A percentile compares a stretch with the other conserved stretches of the same genome.
phyloP scores from a whole-genome alignment of 2,888 invertebrate species.

The Pseudolycoriella hygida region DNA sequence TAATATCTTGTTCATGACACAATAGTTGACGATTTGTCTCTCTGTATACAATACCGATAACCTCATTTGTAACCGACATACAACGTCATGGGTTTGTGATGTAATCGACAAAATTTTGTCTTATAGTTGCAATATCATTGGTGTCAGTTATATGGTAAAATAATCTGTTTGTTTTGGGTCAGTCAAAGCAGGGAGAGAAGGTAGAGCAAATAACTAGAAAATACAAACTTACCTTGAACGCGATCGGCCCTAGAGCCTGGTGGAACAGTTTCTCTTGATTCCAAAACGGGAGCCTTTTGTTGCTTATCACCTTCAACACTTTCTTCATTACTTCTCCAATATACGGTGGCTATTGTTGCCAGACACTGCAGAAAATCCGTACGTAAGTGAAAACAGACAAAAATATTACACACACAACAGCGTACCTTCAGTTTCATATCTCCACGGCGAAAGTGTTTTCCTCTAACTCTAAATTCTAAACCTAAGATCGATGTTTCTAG shows the following conservation, averaged over 20 bases:
- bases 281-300: constrained; percentile 54
- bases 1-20: too few species aligned
- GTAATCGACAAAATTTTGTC: too few species aligned
- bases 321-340: constrained; percentile 76
- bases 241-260: constrained; percentile 53
- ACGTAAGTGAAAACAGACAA: background rate
- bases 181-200: too few species aligned
- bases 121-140: too few species aligned
- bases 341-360: constrained; percentile 71
- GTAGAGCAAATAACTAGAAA: too few species aligned
- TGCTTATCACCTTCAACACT: constrained; percentile 65
- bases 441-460: constrained; percentile 65
- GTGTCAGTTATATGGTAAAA: too few species aligned
- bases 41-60: too few species aligned
- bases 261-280: constrained; percentile 53
- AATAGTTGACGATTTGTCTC: too few species aligned
- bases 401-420: constrained; percentile 5
- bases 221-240: constrained; percentile 40
- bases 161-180: too few species aligned
- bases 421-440: constrained; percentile 68
- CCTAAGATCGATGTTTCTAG: constrained; percentile 60
- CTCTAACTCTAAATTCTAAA: constrained; percentile 63
- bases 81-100: too few species aligned
- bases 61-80: too few species aligned
- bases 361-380: constrained; percentile 39